Conservation (phyloP, 1,140 invertebrate species). For the Drosophila setifemur region DNA sequence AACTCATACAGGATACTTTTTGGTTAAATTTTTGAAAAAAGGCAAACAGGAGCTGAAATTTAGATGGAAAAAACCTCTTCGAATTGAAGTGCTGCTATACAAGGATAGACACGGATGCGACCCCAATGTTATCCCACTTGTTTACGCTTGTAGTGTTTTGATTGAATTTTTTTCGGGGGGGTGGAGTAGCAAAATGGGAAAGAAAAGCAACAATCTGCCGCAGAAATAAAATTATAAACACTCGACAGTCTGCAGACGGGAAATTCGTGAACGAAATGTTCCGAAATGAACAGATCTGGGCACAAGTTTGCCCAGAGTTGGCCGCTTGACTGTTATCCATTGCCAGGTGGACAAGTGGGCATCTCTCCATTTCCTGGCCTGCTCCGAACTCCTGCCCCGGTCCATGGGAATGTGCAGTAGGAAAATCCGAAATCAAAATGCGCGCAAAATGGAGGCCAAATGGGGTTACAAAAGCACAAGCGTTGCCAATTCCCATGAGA, state of each 20-base stretch:
- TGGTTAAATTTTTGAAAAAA: constrained; percentile 4
- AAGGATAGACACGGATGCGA: constrained; percentile 30
- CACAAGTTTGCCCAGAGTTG: neutral
- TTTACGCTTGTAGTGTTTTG: constrained; percentile 72
- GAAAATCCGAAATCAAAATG: constrained; percentile 66
- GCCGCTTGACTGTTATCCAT: constrained; percentile 24
- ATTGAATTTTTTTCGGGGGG: constrained; percentile 53
- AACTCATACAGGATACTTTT: neutral
- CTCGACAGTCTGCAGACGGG: constrained; percentile 14
- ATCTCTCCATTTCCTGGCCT: neutral
- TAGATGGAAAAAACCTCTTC: constrained; percentile 43
- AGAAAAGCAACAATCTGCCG: constrained; percentile 55
- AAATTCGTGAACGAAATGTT: constrained; percentile 55
- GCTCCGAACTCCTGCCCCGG: neutral
- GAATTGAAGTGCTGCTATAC: constrained; percentile 40
- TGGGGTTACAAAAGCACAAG: constrained; percentile 70
- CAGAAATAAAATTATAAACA: constrained; percentile 49
- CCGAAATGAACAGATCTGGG: constrained; percentile 15
- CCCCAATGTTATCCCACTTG: constrained; percentile 59
- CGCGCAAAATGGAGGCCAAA: constrained; percentile 78
- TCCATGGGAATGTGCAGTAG: constrained; percentile 50
- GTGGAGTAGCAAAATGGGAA: neutral
- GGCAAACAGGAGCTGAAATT: neutral
- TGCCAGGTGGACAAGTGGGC: constrained; percentile 20
- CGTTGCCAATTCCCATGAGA: constrained; percentile 59